These are phyloP conservation scores for Pristiophorus japonicus DNA, from an alignment of 2,113 vertebrate genomes.

Conservation along the genomic window DNA sequence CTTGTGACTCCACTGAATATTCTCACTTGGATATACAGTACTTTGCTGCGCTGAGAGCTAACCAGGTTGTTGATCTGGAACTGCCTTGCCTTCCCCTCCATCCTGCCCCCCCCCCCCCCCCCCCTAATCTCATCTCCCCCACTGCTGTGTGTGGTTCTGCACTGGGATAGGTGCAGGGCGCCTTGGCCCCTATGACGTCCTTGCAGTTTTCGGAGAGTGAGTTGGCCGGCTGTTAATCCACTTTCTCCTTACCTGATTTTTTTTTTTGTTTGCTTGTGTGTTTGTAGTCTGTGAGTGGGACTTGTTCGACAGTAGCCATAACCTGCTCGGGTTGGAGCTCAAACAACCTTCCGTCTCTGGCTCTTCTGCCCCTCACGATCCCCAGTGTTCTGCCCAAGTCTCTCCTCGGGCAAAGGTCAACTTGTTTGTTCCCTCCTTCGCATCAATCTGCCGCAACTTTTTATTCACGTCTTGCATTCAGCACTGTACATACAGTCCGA, in stretches of 20 bases:
- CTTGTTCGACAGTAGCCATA: conserved; percentile 69
- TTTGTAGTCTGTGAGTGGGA: conserved; percentile 80
- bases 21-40: conserved; percentile 45
- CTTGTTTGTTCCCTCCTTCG: conserved; percentile 58
- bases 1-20: conserved; percentile 52
- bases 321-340: conserved; percentile 51
- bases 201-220: conserved; percentile 48
- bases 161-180: conserved; percentile 51
- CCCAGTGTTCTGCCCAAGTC: conserved; percentile 59
- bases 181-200: conserved; percentile 61
- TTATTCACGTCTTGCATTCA: conserved; percentile 64
- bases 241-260: conserved; percentile 61
- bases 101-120: not conserved
- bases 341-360: conserved; percentile 58
- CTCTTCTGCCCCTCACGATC: conserved; percentile 57
- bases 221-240: conserved; percentile 45
- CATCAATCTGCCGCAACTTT: conserved; percentile 69
- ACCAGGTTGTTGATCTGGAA: conserved; percentile 59
- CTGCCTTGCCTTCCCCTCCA: conserved; percentile 65
- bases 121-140: conserved; percentile 43
- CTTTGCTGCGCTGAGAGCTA: conserved; percentile 68
- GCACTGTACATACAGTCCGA: conserved; percentile 60
- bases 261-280: conserved; percentile 73
- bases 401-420: conserved; percentile 64
- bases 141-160: conserved; percentile 63